Base-by-base conservation (phyloP, 1,140 invertebrate genomes). In the Danaus plexippus region DNA sequence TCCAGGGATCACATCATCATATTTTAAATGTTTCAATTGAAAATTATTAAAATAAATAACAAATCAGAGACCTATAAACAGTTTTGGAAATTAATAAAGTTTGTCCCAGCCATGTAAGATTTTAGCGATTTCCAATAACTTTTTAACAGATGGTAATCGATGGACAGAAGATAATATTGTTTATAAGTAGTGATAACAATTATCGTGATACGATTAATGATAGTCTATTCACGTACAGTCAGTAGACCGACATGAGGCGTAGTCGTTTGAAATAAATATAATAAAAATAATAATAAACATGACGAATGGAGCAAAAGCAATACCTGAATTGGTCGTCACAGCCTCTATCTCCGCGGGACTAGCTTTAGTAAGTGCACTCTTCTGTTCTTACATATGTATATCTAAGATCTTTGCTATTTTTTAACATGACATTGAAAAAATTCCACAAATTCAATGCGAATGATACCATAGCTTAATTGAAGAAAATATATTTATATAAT, bases 161-260 rank as follows among this genome's bases (percentile, higher is more conserved):
- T 11, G 13, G 41, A 15, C 18, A 57, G 46, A 50, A 57, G 61
- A 63, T 67, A 59, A 55, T 49, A 55, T 47, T 57, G 52, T 56
- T 64, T 69, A 75, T 73, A 77, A 79, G 68, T 70, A 65, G 45
- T 63, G 78, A 79, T 79, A 79, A 79, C 71, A 78, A 78, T 81
- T 79, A 81, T 81, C 78, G 71, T 67, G 67, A 52, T 65, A 47
- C 63, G 75, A 78, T 71, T 77, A 75, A 69, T 50, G 52, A 69
- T 66, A 67, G 61, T 66, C 66, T 67, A 66, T 73, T 77, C 59
- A 63, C 57, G 57, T 55, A 59, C 59, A 67, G 54, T 49, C 57
- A 61, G 43, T 63, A 51, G 40, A 43, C 56, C 32, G 66, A 58
- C 49, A 72, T 73, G 69, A 71, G 67, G 69, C 66, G 66, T 71